A percentile compares a stretch with the other conserved stretches of the same genome.
Conservation (phyloP, 2,888 invertebrate genomes). For the Lottia gigantea region DNA sequence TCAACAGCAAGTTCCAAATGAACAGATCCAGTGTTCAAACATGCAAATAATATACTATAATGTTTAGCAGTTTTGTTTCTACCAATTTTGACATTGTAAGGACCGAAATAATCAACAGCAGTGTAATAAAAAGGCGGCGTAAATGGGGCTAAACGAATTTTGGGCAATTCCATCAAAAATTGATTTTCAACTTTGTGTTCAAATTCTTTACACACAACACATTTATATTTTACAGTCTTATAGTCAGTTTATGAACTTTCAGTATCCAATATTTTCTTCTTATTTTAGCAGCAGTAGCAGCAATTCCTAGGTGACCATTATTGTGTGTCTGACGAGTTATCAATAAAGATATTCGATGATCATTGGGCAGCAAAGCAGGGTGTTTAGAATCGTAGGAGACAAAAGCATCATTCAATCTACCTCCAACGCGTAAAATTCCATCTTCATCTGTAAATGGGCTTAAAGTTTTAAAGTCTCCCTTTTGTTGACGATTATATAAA, state of each 20-base stretch:
- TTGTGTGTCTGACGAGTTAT: not conserved
- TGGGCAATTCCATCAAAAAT: too few relatives aligned
- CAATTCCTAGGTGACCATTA: not conserved
- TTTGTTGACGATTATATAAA: not conserved
- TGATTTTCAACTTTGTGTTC: too few relatives aligned
- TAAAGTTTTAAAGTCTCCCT: not conserved
- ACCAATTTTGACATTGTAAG: too few relatives aligned
- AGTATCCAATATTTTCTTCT: conserved; percentile 2
- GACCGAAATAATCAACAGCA: too few relatives aligned
- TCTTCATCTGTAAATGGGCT: conserved; percentile 7
- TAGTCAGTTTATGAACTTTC: not conserved
- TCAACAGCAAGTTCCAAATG: too few relatives aligned
- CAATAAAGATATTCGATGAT: not conserved
- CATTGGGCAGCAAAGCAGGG: not conserved
- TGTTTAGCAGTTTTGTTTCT: too few relatives aligned
- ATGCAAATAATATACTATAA: too few relatives aligned
- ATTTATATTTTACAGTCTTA: too few relatives aligned
- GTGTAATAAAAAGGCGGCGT: too few relatives aligned
- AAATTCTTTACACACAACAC: too few relatives aligned
- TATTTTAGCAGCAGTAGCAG: not conserved
- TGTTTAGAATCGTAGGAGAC: not conserved
- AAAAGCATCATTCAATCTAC: not conserved
- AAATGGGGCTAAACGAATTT: too few relatives aligned
- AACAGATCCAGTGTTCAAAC: too few relatives aligned
- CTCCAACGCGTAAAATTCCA: not conserved